Evolutionary conservation across 2,113 vertebrate genomes (phyloP).

Genomic region (Chloropsis hardwickii): DNA sequence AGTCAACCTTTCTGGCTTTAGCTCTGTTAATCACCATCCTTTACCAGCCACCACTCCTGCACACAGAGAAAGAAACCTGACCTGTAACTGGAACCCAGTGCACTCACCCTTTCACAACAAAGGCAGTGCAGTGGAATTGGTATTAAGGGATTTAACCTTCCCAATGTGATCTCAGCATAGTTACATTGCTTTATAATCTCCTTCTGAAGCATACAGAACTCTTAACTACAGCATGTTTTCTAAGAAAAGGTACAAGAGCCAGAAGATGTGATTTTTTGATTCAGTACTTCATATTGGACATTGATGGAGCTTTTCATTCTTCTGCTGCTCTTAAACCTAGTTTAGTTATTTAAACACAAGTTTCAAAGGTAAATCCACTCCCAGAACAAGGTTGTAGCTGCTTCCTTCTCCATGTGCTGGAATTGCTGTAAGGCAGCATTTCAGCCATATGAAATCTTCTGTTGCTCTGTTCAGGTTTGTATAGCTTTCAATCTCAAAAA

Average conservation of each 20-base stretch:
- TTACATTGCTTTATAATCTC: neutral
- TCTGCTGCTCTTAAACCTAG: neutral
- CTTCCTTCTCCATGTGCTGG: neutral
- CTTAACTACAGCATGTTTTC: neutral
- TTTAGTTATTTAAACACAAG: neutral
- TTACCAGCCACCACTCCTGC: neutral
- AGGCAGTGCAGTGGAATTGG: neutral
- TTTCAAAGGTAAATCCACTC: neutral
- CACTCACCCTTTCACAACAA: neutral
- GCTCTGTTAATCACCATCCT: neutral
- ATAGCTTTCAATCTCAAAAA: neutral
- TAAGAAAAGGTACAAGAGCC: neutral
- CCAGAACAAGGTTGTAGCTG: neutral
- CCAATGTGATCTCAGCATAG: neutral
- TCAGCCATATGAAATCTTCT: neutral
- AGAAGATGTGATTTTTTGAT: neutral
- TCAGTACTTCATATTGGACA: neutral
- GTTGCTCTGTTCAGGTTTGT: neutral
- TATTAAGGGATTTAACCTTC: neutral
- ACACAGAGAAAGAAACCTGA: neutral
- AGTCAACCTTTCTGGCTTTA: neutral
- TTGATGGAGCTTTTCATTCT: neutral
- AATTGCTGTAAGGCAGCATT: neutral
- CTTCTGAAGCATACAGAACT: neutral
- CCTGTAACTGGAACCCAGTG: neutral